These are phyloP conservation scores for Orius insidiosus DNA, from an alignment of 1,140 invertebrate species.

Conservation along the genomic window DNA sequence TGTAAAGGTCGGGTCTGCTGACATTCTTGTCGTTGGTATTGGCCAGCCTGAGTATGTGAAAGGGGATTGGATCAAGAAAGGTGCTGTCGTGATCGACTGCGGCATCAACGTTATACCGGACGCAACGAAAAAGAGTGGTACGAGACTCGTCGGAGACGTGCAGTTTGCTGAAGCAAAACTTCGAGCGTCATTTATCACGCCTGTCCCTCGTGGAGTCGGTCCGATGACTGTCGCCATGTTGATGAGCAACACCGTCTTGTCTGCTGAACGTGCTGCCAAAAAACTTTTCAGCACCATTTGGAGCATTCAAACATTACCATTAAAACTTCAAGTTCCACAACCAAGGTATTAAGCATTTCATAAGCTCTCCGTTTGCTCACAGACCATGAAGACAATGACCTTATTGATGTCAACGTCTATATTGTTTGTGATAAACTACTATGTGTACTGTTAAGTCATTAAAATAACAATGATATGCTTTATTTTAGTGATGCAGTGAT, in stretches of 20 bases:
- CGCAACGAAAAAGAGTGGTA: conserved; percentile 61
- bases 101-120: conserved; percentile 81
- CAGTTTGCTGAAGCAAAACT: conserved; percentile 63
- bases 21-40: conserved; percentile 66
- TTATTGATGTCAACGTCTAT: too few relatives aligned
- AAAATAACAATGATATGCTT: conserved; percentile 6
- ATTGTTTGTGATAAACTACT: too few relatives aligned
- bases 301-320: conserved; percentile 40
- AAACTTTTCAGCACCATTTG: conserved; percentile 37
- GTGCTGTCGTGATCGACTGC: conserved; percentile 72
- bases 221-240: conserved; percentile 82
- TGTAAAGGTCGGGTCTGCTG: conserved; percentile 51
- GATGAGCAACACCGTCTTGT: conserved; percentile 62
- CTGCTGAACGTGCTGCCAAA: conserved; percentile 47
- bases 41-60: conserved; percentile 57
- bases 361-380: neutral
- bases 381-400: too few relatives aligned
- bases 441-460: too few relatives aligned
- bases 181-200: conserved; percentile 59
- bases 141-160: conserved; percentile 69
- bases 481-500: conserved; percentile 68
- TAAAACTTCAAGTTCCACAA: conserved; percentile 44
- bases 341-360: conserved; percentile 45
- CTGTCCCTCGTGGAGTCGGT: conserved; percentile 75
- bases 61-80: conserved; percentile 72